Evolutionary conservation across 2,888 invertebrate genomes (phyloP), one percentile per base, ranked within the genome.

Genomic region (Dascillus cervinus): DNA sequence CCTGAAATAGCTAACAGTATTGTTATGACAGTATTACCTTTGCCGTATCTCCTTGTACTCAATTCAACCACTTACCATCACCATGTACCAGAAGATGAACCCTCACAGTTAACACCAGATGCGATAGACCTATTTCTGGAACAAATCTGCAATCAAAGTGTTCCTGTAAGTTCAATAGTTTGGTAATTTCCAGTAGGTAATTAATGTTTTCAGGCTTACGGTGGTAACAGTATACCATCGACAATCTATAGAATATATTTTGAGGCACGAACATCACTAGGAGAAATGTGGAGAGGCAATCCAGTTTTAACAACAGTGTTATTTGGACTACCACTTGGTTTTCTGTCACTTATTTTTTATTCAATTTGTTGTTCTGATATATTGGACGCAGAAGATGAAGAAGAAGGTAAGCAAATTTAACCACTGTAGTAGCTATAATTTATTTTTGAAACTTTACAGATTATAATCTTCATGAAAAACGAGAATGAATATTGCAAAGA

Each of bases 291-390:
- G 90, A 73, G 71, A 42, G 91, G 90, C 5, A 92, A 92, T 69
- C 92, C 96, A 0, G 87, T 96, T 39, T 69, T 98, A 38, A 94
- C 95, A 3, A 75, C 90, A 14, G 80, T 97, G 3, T 74, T 98
- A 29, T 94, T 98, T 64, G 95, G 96, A 1, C 72, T 97, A 37
- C 97, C 97, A 0, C 69, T 91, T 22, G 89, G 91, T 17, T 95
- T 98, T 60, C 73, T 98, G 11, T 83, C 88, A 11, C 76, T 97
- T 11, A 95, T 98, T 51, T 81, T 91, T 58, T 97, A 97, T 63
- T 91, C 94, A 2, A 82, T 95, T 41, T 97, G 92, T 66, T 97
- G 96, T 60, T 85, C 91, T 29, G 96, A 97, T 61, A 90, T 96
- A 52, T 69, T 94, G 44, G 95, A 94, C 60, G 89, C 89, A 1